phyloP scores from a whole-genome alignment of 1,140 invertebrate genomes.

The Drosophila melanica region DNA sequence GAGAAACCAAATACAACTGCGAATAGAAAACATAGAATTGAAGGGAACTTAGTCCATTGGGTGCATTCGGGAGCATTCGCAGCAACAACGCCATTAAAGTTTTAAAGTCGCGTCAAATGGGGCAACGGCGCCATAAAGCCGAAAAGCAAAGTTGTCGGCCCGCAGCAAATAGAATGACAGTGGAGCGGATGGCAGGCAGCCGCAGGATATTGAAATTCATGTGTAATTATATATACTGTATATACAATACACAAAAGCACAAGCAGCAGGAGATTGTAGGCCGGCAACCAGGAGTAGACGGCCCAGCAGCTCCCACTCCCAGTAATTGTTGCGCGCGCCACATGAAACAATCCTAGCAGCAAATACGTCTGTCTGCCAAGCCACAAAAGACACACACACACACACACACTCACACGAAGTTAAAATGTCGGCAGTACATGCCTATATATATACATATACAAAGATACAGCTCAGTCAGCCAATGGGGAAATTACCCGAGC shows the following conservation, averaged over 20 bases:
- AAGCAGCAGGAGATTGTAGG: background rate
- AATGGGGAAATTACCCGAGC: slow-evolving; percentile 71
- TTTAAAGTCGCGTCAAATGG: slow-evolving; percentile 61
- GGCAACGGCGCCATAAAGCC: slow-evolving; percentile 51
- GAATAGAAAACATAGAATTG: slow-evolving; percentile 28
- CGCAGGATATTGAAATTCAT: slow-evolving; percentile 80
- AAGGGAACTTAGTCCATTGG: slow-evolving; percentile 9
- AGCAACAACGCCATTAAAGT: slow-evolving; percentile 32
- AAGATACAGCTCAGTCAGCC: slow-evolving; percentile 38
- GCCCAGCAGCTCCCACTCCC: slow-evolving; percentile 1
- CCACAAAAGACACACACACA: slow-evolving; percentile 38
- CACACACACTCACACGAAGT: slow-evolving; percentile 10
- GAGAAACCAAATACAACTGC: slow-evolving; percentile 25
- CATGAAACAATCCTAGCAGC: slow-evolving; percentile 67
- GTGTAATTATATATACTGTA: slow-evolving; percentile 73
- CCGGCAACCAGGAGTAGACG: too few relatives aligned
- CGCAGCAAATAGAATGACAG: slow-evolving; percentile 51
- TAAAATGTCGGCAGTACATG: too few relatives aligned
- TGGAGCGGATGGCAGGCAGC: slow-evolving; percentile 27
- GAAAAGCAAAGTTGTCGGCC: slow-evolving; percentile 19
- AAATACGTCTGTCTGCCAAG: slow-evolving; percentile 53
- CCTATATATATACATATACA: too few relatives aligned
- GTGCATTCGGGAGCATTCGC: background rate
- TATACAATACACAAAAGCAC: slow-evolving; percentile 17
- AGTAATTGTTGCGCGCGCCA: slow-evolving; percentile 63